Evolutionary conservation across 2,113 vertebrate genomes (phyloP), one percentile per base, ranked within the genome.

Genomic region (Prietella phreatophila): DNA sequence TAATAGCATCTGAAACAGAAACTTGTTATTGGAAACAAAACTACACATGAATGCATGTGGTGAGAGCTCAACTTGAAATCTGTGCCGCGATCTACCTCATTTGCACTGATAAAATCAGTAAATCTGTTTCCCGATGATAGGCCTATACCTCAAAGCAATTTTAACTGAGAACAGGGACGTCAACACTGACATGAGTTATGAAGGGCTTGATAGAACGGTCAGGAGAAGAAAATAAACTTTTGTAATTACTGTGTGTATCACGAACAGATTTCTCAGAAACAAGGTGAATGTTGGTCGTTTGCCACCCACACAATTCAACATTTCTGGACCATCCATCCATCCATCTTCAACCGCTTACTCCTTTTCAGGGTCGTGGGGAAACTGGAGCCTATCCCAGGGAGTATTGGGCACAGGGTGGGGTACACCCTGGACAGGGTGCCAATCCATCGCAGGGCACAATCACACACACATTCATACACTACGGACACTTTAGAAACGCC

Each of bases 81-180:
- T 79, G 73, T 53, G 42, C 56, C 36, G 1, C 30, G 39, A 86
- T 86, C 25, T 15, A 17, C 42, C 85, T 82, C 42, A 27, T 76
- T 90, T 84, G 80, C 89, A 86, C 61, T 86, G 84, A 90, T 88
- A 88, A 63, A 81, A 85, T 85, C 86, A 84, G 82, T 86, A 82
- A 89, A 85, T 83, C 83, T 71, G 14, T 50, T 76, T 86, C 80
- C 69, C 67, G 80, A 27, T 83, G 82, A 86, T 76, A 89, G 79
- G 60, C 71, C 56, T 33, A 39, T 67, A 27, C 42, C 76, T 80
- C 56, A 79, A 79, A 86, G 71, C 80, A 58, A 50, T 83, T 88
- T 86, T n/a, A 88, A 60, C 76, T 69, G 69, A 85, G 75, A 61
- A 61, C 69, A 56, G 27, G 20, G 71, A 69, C n/a, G 22, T 86